Evolutionary conservation across 2,888 invertebrate genomes (phyloP).

Genomic region (Drosophila rellima): DNA sequence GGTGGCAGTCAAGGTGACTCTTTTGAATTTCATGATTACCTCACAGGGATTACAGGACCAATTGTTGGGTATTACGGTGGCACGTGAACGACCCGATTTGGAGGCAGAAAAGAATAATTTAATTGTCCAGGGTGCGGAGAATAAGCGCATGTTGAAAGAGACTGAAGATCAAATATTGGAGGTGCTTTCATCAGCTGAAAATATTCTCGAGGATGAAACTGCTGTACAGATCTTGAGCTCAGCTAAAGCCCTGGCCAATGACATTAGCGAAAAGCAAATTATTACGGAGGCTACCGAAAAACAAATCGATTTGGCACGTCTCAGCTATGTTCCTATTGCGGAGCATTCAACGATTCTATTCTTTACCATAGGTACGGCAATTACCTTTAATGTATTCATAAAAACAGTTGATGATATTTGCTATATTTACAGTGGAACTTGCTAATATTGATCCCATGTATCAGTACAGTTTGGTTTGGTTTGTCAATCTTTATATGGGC

Average conservation of each 20-base stretch:
- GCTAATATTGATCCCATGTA: conserved; percentile 99
- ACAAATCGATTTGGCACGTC: conserved; percentile 94
- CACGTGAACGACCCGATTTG: conserved; percentile 95
- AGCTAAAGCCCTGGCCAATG: conserved; percentile 95
- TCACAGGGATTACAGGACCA: conserved; percentile 95
- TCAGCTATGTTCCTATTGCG: conserved; percentile 96
- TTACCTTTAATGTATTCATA: background rate
- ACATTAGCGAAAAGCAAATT: conserved; percentile 95
- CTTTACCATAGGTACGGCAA: conserved; percentile 91
- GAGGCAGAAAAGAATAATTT: conserved; percentile 95
- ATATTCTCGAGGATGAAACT: conserved; percentile 96
- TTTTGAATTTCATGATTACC: conserved; percentile 97
- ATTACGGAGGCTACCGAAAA: conserved; percentile 95
- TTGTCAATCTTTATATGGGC: conserved; percentile 94
- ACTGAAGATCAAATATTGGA: conserved; percentile 96
- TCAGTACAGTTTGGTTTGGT: conserved; percentile 97
- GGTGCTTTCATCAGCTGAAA: conserved; percentile 90
- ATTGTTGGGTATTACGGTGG: conserved; percentile 95
- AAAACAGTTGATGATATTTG: background rate
- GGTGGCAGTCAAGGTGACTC: conserved; percentile 95
- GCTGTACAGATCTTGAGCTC: conserved; percentile 95
- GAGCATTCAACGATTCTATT: conserved; percentile 95
- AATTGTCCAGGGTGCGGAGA: conserved; percentile 95
- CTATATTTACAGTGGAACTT: conserved; percentile 89
- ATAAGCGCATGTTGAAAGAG: conserved; percentile 92